Percentiles rank a stretch among this genome's conserved stretches.
phyloP scores from a whole-genome alignment of 2,113 vertebrate genomes.

The Phasianus colchicus region DNA sequence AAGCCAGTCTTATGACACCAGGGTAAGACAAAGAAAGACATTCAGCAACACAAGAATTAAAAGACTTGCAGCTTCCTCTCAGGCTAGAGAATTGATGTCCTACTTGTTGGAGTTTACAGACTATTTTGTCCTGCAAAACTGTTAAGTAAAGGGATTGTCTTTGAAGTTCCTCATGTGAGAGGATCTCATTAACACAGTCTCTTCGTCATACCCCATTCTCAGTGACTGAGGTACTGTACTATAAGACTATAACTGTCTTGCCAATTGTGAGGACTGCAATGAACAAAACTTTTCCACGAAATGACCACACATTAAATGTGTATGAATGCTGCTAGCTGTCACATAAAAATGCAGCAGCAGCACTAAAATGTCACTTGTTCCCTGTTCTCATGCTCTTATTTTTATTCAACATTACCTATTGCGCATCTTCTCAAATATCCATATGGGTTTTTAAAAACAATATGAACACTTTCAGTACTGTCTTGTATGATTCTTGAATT shows the following conservation, averaged over 20 bases:
- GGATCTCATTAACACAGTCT: not conserved
- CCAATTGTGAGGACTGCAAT: not conserved
- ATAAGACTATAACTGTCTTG: not conserved
- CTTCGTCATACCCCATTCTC: not conserved
- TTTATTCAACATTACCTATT: not conserved
- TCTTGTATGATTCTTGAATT: not conserved
- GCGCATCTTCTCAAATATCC: not conserved
- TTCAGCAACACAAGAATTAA: not conserved
- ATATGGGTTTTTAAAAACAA: not conserved
- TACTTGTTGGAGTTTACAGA: not conserved
- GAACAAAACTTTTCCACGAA: not conserved
- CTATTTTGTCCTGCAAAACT: not conserved
- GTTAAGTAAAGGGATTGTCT: not conserved
- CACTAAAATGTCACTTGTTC: not conserved
- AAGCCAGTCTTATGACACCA: not conserved
- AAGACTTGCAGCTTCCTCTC: not conserved
- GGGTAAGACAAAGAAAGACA: not conserved
- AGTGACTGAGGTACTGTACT: not conserved
- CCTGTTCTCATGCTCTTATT: not conserved
- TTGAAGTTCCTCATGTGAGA: not conserved
- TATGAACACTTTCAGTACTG: not conserved
- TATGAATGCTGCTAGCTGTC: not conserved
- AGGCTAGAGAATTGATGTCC: not conserved
- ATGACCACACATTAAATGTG: not conserved
- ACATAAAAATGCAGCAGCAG: not conserved